Conservation (phyloP, 2,797 vertebrate species). For the Phalloptychus januarius region DNA sequence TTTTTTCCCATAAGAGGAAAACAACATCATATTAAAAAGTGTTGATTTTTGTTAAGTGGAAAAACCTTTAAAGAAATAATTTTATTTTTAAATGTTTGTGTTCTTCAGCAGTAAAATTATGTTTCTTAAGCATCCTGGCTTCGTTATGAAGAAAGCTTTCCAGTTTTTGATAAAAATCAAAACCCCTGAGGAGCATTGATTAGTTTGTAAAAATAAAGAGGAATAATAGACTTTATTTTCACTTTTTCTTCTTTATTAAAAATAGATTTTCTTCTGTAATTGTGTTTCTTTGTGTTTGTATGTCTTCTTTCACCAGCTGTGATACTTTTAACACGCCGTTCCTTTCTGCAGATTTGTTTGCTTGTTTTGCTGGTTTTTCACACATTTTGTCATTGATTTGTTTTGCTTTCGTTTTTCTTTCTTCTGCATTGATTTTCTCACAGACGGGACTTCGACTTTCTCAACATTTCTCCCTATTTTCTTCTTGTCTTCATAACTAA, state of each 20-base stretch:
- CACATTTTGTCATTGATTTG: constrained; percentile 33
- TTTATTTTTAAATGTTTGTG: background rate
- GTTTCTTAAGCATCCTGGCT: background rate
- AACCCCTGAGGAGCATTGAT: background rate
- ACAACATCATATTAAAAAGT: background rate
- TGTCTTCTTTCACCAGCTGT: background rate
- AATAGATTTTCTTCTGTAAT: background rate
- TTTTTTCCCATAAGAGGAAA: background rate
- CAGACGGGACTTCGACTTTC: constrained; percentile 8
- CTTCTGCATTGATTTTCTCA: constrained; percentile 13
- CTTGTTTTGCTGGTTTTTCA: constrained; percentile 21
- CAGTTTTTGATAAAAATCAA: background rate
- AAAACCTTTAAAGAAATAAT: background rate
- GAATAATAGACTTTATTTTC: background rate
- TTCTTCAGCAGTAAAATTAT: background rate
- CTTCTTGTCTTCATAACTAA: background rate
- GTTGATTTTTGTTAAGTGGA: background rate
- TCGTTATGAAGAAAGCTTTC: background rate
- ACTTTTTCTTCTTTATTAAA: background rate
- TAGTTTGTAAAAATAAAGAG: background rate
- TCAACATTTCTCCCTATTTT: background rate
- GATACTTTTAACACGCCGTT: background rate
- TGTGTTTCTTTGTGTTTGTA: background rate
- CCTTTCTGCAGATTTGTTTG: background rate
- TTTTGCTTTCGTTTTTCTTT: constrained; percentile 31